Conservation (phyloP, 2,797 vertebrate genomes). For the Scyliorhinus canicula region DNA sequence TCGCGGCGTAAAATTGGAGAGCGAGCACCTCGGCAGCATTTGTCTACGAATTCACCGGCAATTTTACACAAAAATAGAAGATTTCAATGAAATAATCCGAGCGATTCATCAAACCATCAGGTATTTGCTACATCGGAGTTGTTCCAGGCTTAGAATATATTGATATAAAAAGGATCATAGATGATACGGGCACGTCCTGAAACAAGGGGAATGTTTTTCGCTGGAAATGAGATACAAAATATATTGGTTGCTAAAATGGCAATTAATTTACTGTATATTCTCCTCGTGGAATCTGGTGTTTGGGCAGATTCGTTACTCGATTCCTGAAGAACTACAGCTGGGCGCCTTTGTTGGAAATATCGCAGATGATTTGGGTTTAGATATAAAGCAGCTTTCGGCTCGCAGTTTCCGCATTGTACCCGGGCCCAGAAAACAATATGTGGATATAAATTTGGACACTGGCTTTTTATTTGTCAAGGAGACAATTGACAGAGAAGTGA, state of each 20-base stretch:
- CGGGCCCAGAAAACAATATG: neutral
- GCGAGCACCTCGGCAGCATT: slow-evolving; percentile 43
- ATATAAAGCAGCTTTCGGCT: neutral
- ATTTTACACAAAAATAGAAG: neutral
- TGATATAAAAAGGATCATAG: no score
- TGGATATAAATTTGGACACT: neutral
- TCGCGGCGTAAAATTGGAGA: neutral
- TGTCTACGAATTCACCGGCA: neutral
- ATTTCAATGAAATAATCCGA: no score
- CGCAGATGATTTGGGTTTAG: neutral
- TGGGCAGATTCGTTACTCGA: slow-evolving; percentile 13
- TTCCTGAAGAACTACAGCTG: neutral
- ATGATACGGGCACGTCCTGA: neutral
- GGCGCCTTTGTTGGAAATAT: slow-evolving; percentile 32
- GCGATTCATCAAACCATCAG: no score
- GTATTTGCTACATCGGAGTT: no score
- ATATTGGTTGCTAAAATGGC: neutral
- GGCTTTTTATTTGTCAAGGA: neutral
- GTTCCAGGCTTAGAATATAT: no score
- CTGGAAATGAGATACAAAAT: neutral
- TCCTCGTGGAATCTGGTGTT: neutral
- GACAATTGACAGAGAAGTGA: neutral
- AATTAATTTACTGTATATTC: neutral
- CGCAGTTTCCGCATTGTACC: neutral
- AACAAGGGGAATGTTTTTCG: neutral